Evolutionary conservation across 2,888 invertebrate species (phyloP).

Genomic region (Onthophagus sagittarius): DNA sequence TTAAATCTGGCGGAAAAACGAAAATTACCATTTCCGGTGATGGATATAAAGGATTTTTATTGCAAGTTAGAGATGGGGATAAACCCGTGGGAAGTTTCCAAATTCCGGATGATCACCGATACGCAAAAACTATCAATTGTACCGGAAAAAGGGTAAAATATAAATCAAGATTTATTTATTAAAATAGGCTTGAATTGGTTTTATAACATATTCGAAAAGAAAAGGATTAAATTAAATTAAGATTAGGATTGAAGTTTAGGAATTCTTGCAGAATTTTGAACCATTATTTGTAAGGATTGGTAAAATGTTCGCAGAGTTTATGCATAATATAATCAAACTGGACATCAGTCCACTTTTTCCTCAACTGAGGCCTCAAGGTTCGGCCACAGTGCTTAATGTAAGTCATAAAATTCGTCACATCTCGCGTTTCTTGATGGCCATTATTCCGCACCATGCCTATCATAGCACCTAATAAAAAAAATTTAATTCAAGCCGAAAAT

Average conservation of each 20-base stretch:
- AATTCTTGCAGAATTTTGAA: slow-evolving; percentile 3
- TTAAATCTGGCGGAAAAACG: slow-evolving; percentile 51
- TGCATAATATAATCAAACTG: slow-evolving; percentile 3
- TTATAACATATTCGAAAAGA: too few relatives aligned
- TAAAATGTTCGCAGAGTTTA: slow-evolving; percentile 8
- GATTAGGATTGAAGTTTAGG: neutral
- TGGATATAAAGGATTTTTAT: slow-evolving; percentile 57
- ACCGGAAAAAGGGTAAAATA: slow-evolving; percentile 53
- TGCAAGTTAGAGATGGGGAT: slow-evolving; percentile 61
- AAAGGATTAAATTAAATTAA: neutral
- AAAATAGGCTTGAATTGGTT: neutral
- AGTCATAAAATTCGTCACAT: neutral
- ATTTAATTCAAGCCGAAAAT: too few relatives aligned
- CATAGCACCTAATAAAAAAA: too few relatives aligned
- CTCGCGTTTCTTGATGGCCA: too few relatives aligned
- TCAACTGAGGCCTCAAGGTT: neutral
- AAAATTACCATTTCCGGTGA: slow-evolving; percentile 54
- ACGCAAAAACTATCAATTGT: slow-evolving; percentile 56
- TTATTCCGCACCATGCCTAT: too few relatives aligned
- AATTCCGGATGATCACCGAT: slow-evolving; percentile 51
- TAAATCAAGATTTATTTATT: neutral
- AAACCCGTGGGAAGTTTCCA: slow-evolving; percentile 62
- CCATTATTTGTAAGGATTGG: slow-evolving; percentile 2
- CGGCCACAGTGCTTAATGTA: slow-evolving; percentile 4
- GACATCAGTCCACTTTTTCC: slow-evolving; percentile 7